Evolutionary conservation across 30 jellyfish, hydroid and myxozoan genomes (phyloP).

Genomic region (Chironex yamaguchii): DNA sequence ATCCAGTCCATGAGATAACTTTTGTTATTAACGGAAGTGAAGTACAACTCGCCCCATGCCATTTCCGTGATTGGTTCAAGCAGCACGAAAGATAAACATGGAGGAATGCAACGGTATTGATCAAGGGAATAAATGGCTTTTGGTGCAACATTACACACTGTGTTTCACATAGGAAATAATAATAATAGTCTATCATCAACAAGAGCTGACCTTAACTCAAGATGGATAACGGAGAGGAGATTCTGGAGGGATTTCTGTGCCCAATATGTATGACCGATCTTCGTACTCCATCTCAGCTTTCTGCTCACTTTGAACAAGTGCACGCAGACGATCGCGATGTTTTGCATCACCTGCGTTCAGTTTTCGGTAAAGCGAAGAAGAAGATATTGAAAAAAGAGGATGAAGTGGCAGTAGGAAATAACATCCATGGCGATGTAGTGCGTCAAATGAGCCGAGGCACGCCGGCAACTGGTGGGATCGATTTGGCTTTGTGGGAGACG

Average conservation of each 20-base stretch:
- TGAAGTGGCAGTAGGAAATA: neutral
- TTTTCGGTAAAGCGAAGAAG: conserved; percentile 89
- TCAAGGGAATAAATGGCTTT: too few species aligned
- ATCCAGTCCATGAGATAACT: too few species aligned
- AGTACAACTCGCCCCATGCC: too few species aligned
- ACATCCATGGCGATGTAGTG: neutral
- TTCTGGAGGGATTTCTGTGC: conserved; percentile 89
- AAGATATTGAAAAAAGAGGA: conserved; percentile 78
- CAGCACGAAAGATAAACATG: too few species aligned
- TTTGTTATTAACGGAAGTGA: too few species aligned
- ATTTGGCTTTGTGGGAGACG: conserved; percentile 81
- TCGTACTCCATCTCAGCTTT: conserved; percentile 79
- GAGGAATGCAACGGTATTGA: too few species aligned
- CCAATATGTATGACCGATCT: conserved; percentile 94
- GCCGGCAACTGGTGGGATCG: conserved; percentile 97
- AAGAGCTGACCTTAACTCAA: too few species aligned
- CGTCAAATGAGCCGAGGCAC: conserved; percentile 76
- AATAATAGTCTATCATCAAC: too few species aligned
- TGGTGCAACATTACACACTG: too few species aligned
- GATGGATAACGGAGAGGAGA: conserved; percentile 52
- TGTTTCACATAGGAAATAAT: too few species aligned
- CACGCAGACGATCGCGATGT: conserved; percentile 85
- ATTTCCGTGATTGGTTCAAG: too few species aligned
- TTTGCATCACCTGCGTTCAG: conserved; percentile 83
- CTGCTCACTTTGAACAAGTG: conserved; percentile 84